Evolutionary conservation across 1,140 invertebrate species (phyloP).

Genomic region (Aphaenogaster ashmeadi): DNA sequence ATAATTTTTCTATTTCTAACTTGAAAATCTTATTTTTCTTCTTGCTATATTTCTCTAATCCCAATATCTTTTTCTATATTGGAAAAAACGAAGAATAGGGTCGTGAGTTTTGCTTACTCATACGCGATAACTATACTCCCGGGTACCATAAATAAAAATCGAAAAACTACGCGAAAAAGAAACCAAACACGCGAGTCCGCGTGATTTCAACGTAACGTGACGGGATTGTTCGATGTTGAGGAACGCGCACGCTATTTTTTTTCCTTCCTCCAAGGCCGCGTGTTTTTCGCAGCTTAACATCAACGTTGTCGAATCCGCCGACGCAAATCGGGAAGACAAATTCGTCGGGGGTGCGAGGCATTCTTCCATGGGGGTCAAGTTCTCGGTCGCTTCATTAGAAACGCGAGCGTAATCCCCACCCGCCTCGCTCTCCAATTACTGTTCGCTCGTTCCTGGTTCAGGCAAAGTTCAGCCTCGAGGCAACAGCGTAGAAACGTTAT

Average conservation of each 20-base stretch:
- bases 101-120: constrained; percentile 27
- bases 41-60: not conserved
- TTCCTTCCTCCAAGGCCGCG: not conserved
- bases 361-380: constrained; percentile 79
- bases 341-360: constrained; percentile 64
- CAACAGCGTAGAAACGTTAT: constrained; percentile 64
- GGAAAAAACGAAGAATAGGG: not conserved
- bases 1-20: not conserved
- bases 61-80: not conserved
- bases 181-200: constrained; percentile 31
- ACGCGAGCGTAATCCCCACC: constrained; percentile 75
- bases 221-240: constrained; percentile 16
- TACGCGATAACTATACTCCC: constrained; percentile 7
- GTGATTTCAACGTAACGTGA: constrained; percentile 35
- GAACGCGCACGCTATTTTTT: constrained; percentile 30
- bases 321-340: constrained; percentile 66
- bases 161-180: constrained; percentile 1
- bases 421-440: constrained; percentile 75
- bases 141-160: constrained; percentile 34
- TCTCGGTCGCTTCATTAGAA: constrained; percentile 83
- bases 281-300: not conserved
- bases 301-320: not conserved
- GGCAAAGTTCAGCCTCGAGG: constrained; percentile 64
- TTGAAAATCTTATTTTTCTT: not conserved
- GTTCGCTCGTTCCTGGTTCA: constrained; percentile 71